Conservation (phyloP, 2,113 vertebrate genomes). For the Heteronetta atricapilla region DNA sequence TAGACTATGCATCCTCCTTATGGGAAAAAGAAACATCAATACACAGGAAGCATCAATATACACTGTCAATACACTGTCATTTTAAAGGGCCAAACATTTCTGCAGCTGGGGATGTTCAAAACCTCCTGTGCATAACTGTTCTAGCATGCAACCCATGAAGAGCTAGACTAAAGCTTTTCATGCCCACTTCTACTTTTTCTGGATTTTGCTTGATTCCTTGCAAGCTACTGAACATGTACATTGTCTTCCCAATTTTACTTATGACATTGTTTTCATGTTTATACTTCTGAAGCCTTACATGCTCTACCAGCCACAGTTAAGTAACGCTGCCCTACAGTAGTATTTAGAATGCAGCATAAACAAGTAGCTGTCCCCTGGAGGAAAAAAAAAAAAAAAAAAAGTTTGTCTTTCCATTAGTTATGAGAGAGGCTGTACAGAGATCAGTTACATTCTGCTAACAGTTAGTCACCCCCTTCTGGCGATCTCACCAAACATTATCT, state of each 20-base stretch:
- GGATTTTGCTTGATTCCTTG: not conserved
- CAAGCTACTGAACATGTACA: not conserved
- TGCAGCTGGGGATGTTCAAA: not conserved
- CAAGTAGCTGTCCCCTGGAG: not conserved
- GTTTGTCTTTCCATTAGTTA: not conserved
- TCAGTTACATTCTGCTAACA: not conserved
- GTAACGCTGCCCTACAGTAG: not conserved
- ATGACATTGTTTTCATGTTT: not conserved
- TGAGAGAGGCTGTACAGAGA: not conserved
- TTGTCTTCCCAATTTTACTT: not conserved
- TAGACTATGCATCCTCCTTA: not conserved
- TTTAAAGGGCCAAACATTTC: not conserved
- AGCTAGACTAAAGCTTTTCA: not conserved
- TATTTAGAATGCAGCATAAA: not conserved
- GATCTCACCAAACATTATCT: fast-evolving
- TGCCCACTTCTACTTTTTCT: not conserved
- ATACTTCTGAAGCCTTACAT: not conserved
- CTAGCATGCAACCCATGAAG: not conserved
- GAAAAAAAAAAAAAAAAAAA: not conserved
- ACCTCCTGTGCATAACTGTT: not conserved
- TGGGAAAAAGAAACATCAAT: not conserved
- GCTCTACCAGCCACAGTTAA: not conserved
- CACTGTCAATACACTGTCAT: not conserved
- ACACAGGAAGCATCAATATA: not conserved
- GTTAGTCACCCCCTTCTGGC: not conserved